phyloP scores from a whole-genome alignment of 2,113 vertebrate species.

The Aspiorhynchus laticeps region DNA sequence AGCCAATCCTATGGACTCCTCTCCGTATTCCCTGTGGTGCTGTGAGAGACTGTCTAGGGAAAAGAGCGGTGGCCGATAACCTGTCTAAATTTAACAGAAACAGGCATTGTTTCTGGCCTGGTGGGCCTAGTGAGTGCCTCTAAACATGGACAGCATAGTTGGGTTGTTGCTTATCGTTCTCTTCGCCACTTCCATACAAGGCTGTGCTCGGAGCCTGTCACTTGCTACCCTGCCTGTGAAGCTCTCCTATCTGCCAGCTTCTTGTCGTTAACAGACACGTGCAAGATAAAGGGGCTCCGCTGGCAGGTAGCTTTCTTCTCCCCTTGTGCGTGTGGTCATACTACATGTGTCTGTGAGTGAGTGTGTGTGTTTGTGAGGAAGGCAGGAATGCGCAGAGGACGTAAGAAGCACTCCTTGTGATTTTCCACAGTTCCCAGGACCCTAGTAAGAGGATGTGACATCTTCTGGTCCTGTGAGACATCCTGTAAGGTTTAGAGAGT shows the following conservation, averaged over 20 bases:
- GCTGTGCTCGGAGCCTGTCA: constrained; percentile 84
- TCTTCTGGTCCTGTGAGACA: constrained; percentile 16
- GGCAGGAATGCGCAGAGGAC: not conserved
- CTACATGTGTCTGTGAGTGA: not conserved
- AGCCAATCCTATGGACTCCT: constrained; percentile 72
- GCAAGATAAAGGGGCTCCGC: constrained; percentile 72
- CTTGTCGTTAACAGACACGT: constrained; percentile 79
- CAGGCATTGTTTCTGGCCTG: constrained; percentile 73
- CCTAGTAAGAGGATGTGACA: not conserved
- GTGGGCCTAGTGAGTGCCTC: constrained; percentile 84
- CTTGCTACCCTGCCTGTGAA: constrained; percentile 79
- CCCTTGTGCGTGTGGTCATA: not conserved
- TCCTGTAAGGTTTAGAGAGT: constrained; percentile 21
- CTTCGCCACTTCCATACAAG: constrained; percentile 94
- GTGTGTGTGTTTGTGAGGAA: not conserved
- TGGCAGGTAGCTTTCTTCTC: constrained; percentile 32
- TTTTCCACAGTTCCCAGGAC: constrained; percentile 45
- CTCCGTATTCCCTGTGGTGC: constrained; percentile 68
- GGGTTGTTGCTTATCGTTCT: constrained; percentile 87
- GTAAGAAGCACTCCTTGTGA: constrained; percentile 9
- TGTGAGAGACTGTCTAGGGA: constrained; percentile 65
- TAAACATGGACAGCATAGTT: constrained; percentile 89
- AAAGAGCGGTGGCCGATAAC: constrained; percentile 72
- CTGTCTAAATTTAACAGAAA: constrained; percentile 87
- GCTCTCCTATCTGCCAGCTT: constrained; percentile 84